Percentiles rank a stretch among this genome's conserved stretches.
These are phyloP conservation scores for Oryzias javanicus DNA, from an alignment of 2,113 vertebrate species.

Conservation along the genomic window DNA sequence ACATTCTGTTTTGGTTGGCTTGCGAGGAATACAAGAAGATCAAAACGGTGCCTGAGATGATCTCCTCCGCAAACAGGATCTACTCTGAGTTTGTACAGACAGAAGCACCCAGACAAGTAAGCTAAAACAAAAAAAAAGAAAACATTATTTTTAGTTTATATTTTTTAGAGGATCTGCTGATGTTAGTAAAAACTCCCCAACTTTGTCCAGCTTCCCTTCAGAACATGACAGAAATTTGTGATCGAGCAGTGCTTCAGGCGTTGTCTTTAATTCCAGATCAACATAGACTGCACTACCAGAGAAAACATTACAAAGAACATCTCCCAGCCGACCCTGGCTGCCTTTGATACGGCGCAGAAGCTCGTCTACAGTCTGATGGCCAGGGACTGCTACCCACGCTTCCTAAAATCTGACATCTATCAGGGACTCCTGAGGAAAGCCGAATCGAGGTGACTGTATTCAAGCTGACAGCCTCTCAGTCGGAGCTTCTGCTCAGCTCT, in stretches of 20 bases:
- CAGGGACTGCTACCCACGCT: slow-evolving; percentile 92
- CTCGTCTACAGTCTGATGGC: slow-evolving; percentile 90
- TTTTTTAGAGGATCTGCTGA: not conserved
- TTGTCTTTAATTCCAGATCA: slow-evolving; percentile 81
- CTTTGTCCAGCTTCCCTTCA: not conserved
- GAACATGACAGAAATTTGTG: slow-evolving; percentile 8
- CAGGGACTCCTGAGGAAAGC: slow-evolving; percentile 71
- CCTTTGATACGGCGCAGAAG: slow-evolving; percentile 90
- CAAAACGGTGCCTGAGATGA: slow-evolving; percentile 80
- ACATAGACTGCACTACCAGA: slow-evolving; percentile 89
- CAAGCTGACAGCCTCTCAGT: slow-evolving; percentile 23
- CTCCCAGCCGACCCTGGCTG: slow-evolving; percentile 81
- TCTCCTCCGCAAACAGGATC: slow-evolving; percentile 86
- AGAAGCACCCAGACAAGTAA: slow-evolving; percentile 93
- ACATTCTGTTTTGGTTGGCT: slow-evolving; percentile 93
- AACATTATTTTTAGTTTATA: too few species aligned
- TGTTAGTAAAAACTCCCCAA: not conserved
- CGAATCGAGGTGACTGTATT: slow-evolving; percentile 63
- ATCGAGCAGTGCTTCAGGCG: slow-evolving; percentile 9
- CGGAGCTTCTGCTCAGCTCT: slow-evolving; percentile 16
- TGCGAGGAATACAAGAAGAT: slow-evolving; percentile 93
- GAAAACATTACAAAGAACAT: slow-evolving; percentile 88
- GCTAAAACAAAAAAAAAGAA: not conserved
- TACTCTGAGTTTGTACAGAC: slow-evolving; percentile 91
- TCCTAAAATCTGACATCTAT: slow-evolving; percentile 86